Evolutionary conservation across 2,888 invertebrate species (phyloP).

Genomic region (Priocnemis perturbator): DNA sequence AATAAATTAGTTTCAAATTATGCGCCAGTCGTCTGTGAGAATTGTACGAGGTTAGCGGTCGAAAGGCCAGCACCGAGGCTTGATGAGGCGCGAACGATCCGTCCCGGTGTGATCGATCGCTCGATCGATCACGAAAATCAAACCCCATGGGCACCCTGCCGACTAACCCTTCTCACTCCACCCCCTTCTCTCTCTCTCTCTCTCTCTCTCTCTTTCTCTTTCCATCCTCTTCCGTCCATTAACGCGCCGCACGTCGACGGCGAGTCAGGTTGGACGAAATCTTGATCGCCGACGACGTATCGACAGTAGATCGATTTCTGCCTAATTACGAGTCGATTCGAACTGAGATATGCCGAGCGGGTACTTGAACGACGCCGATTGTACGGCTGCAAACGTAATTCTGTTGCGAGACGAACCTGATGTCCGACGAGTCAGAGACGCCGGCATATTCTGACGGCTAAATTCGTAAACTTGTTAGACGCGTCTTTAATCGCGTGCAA

Average conservation of each 20-base stretch:
- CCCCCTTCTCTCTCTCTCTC: constrained; percentile 1
- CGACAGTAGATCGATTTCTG: constrained; percentile 36
- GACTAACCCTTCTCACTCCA: constrained; percentile 14
- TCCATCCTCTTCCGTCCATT: constrained; percentile 26
- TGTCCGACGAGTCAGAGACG: not conserved
- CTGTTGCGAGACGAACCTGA: not conserved
- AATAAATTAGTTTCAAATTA: constrained; percentile 52
- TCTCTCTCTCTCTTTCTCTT: not conserved
- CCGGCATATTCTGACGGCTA: not conserved
- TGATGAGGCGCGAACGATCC: constrained; percentile 44
- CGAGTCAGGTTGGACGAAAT: constrained; percentile 14
- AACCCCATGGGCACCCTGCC: constrained; percentile 18
- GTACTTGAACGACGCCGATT: not conserved
- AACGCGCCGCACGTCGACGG: constrained; percentile 22
- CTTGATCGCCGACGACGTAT: constrained; percentile 21
- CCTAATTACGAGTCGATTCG: constrained; percentile 29
- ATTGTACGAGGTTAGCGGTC: constrained; percentile 26
- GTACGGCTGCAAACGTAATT: too few species aligned
- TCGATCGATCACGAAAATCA: constrained; percentile 49
- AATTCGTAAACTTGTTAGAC: too few species aligned
- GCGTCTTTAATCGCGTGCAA: too few species aligned
- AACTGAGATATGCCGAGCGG: not conserved
- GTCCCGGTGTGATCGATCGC: constrained; percentile 43
- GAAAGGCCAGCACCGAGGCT: too few species aligned
- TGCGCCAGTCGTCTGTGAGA: constrained; percentile 18